These are phyloP conservation scores for Lophura nycthemera DNA, from an alignment of 2,113 vertebrate genomes.

Conservation along the genomic window DNA sequence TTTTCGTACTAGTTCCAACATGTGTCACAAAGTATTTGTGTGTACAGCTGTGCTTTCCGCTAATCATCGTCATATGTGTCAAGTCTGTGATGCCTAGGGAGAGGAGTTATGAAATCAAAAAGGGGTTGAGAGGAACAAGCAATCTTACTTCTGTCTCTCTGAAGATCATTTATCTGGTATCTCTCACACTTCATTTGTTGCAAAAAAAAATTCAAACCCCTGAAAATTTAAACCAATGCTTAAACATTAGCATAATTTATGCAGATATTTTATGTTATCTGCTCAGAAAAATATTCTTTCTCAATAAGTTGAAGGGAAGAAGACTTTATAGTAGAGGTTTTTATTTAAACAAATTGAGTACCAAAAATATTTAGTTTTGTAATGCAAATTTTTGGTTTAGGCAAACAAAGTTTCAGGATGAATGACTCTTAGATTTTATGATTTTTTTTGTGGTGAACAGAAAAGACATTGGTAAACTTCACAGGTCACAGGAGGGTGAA, in stretches of 20 bases:
- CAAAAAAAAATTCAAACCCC: background rate
- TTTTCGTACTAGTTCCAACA: background rate
- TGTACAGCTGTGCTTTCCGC: background rate
- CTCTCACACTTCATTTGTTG: background rate
- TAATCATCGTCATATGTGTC: background rate
- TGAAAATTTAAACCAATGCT: background rate
- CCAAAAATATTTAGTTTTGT: background rate
- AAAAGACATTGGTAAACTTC: background rate
- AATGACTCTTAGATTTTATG: background rate
- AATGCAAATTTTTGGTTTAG: background rate
- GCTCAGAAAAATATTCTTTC: background rate
- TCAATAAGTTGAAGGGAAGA: background rate
- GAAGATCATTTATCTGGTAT: background rate
- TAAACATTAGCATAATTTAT: background rate
- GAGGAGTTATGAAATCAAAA: background rate
- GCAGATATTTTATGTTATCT: background rate
- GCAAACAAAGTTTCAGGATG: background rate
- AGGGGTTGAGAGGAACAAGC: background rate
- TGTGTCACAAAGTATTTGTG: slow-evolving; percentile 25
- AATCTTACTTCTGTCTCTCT: background rate
- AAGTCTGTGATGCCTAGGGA: background rate
- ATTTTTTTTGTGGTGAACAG: background rate
- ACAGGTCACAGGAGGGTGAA: background rate
- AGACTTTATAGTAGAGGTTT: background rate
- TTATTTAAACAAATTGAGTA: background rate